Conservation (phyloP, 2,797 vertebrate species). For the Poeciliopsis infans region DNA sequence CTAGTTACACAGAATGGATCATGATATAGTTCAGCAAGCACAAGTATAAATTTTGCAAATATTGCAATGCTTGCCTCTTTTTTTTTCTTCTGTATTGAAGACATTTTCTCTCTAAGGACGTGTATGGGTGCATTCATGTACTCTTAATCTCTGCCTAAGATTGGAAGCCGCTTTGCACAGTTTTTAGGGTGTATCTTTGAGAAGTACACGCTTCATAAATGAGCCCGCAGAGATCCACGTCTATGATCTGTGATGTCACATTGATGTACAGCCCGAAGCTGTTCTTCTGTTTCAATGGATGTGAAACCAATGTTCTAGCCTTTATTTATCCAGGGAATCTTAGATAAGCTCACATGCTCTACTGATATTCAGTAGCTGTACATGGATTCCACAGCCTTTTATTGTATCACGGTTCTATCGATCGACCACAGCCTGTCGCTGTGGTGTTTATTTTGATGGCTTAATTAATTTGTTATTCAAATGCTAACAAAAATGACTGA, state of each 20-base stretch:
- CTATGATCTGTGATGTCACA: slow-evolving; percentile 76
- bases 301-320: slow-evolving; percentile 64
- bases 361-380: slow-evolving; percentile 25
- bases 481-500: slow-evolving; percentile 30
- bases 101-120: slow-evolving; percentile 26
- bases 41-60: slow-evolving; percentile 36
- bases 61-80: slow-evolving; percentile 30
- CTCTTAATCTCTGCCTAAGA: slow-evolving; percentile 51
- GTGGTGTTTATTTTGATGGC: slow-evolving; percentile 15
- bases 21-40: slow-evolving; percentile 20
- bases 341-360: slow-evolving; percentile 30
- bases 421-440: slow-evolving; percentile 28
- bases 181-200: slow-evolving; percentile 65
- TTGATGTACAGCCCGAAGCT: slow-evolving; percentile 76
- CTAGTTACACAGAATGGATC: slow-evolving; percentile 18
- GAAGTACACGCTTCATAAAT: slow-evolving; percentile 75
- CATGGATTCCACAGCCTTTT: slow-evolving; percentile 37
- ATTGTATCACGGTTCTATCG: slow-evolving; percentile 16
- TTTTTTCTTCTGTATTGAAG: slow-evolving; percentile 46
- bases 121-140: slow-evolving; percentile 30
- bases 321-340: slow-evolving; percentile 63
- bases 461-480: slow-evolving; percentile 19
- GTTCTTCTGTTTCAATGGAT: slow-evolving; percentile 73
- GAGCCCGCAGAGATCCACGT: slow-evolving; percentile 69
- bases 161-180: slow-evolving; percentile 41